Evolutionary conservation across 1,140 invertebrate species (phyloP).

Genomic region (Melipona quadrifasciata): DNA sequence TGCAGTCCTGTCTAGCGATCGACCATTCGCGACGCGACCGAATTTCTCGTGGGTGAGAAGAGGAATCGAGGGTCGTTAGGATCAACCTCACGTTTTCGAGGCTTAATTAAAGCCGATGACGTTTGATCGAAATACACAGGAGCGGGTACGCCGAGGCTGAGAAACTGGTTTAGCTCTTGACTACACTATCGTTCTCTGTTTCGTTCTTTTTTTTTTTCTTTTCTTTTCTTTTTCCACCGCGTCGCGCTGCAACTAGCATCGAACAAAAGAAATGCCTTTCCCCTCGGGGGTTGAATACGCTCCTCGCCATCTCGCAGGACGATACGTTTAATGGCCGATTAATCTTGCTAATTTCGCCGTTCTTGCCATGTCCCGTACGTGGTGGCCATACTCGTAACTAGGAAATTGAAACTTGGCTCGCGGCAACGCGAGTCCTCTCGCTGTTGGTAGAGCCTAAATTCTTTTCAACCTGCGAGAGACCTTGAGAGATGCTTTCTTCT

Average conservation of each 20-base stretch:
- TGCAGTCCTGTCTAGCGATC: background rate
- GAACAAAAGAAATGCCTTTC: slow-evolving; percentile 36
- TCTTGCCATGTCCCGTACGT: background rate
- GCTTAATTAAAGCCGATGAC: slow-evolving; percentile 46
- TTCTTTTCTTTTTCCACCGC: background rate
- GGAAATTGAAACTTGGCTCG: slow-evolving; percentile 14
- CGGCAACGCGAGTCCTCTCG: too few species aligned
- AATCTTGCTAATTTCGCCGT: slow-evolving; percentile 20
- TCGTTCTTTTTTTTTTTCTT: too few species aligned
- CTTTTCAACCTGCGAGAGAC: background rate
- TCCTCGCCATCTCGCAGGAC: slow-evolving; percentile 42
- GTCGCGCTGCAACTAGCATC: slow-evolving; percentile 35
- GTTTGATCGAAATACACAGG: slow-evolving; percentile 51
- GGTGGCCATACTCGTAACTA: background rate
- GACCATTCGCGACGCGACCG: background rate
- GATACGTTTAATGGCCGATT: slow-evolving; percentile 39
- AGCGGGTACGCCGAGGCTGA: slow-evolving; percentile 28
- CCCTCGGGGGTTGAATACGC: slow-evolving; percentile 41
- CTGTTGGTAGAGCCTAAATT: background rate
- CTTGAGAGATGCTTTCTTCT: background rate
- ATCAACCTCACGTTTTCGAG: slow-evolving; percentile 35
- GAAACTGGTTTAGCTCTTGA: slow-evolving; percentile 51
- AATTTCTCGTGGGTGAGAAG: background rate
- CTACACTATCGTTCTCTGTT: slow-evolving; percentile 38
- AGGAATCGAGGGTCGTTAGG: background rate